phyloP scores from a whole-genome alignment of 2,797 vertebrate genomes.

The Pangasius krempfi region DNA sequence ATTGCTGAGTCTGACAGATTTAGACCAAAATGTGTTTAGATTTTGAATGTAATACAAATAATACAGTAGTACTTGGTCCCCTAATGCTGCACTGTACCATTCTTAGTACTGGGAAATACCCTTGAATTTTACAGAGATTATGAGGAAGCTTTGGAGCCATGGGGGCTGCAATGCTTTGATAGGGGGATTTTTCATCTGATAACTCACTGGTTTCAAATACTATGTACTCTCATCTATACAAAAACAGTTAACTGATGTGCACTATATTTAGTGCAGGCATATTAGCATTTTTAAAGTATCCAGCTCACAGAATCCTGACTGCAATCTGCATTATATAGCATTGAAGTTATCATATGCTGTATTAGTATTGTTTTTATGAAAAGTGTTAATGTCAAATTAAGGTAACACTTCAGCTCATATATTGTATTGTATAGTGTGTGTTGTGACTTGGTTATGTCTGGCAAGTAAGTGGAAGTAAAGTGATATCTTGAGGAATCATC shows the following conservation, averaged over 20 bases:
- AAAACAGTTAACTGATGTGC: neutral
- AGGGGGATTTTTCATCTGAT: neutral
- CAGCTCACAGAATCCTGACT: neutral
- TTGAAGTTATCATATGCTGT: neutral
- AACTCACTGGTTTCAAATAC: neutral
- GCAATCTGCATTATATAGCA: neutral
- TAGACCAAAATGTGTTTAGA: slow-evolving; percentile 37
- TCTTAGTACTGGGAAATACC: neutral
- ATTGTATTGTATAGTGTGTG: neutral
- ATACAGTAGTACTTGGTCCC: neutral
- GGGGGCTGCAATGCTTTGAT: neutral
- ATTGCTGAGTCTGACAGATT: slow-evolving; percentile 41
- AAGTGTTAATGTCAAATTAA: neutral
- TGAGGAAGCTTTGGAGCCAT: neutral
- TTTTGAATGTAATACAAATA: slow-evolving; percentile 18
- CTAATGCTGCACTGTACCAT: neutral
- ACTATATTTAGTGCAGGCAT: neutral
- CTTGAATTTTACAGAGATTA: neutral
- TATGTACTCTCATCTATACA: neutral
- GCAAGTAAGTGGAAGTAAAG: neutral
- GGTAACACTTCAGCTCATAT: neutral
- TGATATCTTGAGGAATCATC: neutral
- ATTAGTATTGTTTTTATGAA: neutral
- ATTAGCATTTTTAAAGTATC: neutral
- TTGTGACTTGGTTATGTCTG: neutral